Percentiles rank a stretch among this genome's conserved stretches.
Evolutionary conservation across 2,888 invertebrate species (phyloP).

Genomic region (Argynnis bischoffii): DNA sequence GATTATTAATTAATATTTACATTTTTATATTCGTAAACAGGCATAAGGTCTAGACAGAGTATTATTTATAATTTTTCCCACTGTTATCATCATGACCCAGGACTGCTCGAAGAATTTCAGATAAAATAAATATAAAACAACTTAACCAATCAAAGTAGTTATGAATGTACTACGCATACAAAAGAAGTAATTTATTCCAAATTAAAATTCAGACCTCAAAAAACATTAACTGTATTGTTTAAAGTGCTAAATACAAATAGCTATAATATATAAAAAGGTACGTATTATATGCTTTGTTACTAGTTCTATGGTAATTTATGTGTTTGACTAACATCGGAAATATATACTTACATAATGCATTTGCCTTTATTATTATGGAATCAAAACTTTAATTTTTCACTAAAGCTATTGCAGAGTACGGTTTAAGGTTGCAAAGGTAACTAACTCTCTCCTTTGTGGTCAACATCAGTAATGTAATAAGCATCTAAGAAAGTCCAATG

Average conservation of each 20-base stretch:
- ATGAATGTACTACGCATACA: slow-evolving; percentile 10
- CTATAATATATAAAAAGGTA: background rate
- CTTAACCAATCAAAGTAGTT: slow-evolving; percentile 14
- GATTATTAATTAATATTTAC: too few species aligned
- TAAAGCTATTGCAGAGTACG: background rate
- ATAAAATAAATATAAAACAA: slow-evolving; percentile 6
- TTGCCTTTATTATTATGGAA: background rate
- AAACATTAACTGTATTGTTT: slow-evolving; percentile 13
- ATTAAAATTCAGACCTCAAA: slow-evolving; percentile 14
- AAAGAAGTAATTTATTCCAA: slow-evolving; percentile 13
- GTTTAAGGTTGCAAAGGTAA: background rate
- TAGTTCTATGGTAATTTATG: too few species aligned
- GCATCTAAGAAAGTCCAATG: background rate
- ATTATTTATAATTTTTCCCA: background rate
- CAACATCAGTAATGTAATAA: background rate
- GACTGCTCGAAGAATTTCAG: slow-evolving; percentile 1
- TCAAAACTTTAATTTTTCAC: background rate
- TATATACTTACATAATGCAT: too few species aligned
- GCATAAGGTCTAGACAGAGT: too few species aligned
- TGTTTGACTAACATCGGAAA: too few species aligned
- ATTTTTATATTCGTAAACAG: too few species aligned
- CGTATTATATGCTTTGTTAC: too few species aligned
- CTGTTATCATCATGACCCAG: slow-evolving; percentile 11
- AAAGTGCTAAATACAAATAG: slow-evolving; percentile 4
- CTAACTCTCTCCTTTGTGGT: background rate